Evolutionary conservation across 2,888 invertebrate species (phyloP), one percentile per base, ranked within the genome.

Genomic region (Embidobia sp.): DNA sequence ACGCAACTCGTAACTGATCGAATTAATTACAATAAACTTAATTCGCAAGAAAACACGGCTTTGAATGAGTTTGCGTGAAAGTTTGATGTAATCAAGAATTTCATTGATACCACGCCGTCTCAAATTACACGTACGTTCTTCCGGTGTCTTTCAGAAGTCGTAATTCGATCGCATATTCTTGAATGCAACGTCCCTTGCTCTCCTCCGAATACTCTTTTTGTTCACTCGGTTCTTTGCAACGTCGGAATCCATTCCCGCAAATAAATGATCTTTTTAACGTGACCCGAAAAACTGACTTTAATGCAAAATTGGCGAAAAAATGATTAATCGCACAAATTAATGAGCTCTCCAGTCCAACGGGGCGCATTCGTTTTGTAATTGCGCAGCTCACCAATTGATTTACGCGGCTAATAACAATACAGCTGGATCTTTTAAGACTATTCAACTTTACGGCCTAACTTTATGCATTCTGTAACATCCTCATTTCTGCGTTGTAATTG

Each of bases 241-340:
- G 67, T 49, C 63, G 33, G 49, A 66, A 61, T 70, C 64, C 57
- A 64, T 70, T 70, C 40, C 46, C 42, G 18, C 61, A 51, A 72
- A 72, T 48, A 66, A 70, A 72, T 72, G 70, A 59, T 66, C 77
- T 72, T 66, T 64, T 69, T 76, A 59, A 61, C 55, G 49, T 77
- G 55, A 72, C 48, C 51, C 61, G 31, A 61, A 67, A 40, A 57
- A 42, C 49, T 35, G 19, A 46, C 59, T 66, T 33, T 44, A 26
- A 51, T 37, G 66, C 26, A 33, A 37, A 15, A 46, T 19, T 42
- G 5, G 16, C 27, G 27, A 26, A 46, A 46, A 44, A 27, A 46
- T 22, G 11, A 27, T 46, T 46, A 27, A 27, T 46, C 29, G 11
- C 2, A 19, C 3, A 11, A 35, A 37, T 53, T 37, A 15, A 26